Base-by-base conservation (phyloP, 2,797 vertebrate genomes). In the Antrozous pallidus region DNA sequence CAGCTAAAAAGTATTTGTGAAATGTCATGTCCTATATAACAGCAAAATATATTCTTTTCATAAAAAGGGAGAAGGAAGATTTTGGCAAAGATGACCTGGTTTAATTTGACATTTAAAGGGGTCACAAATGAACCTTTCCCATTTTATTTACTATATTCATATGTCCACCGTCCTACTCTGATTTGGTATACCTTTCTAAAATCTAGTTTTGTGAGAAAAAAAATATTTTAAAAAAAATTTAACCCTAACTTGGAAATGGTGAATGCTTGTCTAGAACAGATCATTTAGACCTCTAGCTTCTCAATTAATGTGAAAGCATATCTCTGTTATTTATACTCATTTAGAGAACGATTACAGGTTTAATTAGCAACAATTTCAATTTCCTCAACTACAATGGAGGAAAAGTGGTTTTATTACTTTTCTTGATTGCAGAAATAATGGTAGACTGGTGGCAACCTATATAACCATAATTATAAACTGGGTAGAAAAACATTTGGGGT, bases 91-190 rank as follows among this genome's bases (percentile, higher is more conserved):
- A 33, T 63, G 87, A 88, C 31, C 38, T 96, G 82, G 20, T 71
- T 77, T 71, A 73, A 69, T 75, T 83, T 90, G 94, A 90, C 85
- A 88, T 85, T 86, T 86, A 91, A 92, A 82, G 58, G 10, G 58
- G 3, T 10, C 28, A 85, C 33, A 81, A 89, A 33, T 88, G 63
- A 90, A 75, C 36, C 22, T 45, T 77, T 67, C 38, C 36, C 26
- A 40, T 86, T 85, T 86, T 22, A 84, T 79, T 86, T 77, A 82
- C 14, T 22, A 7, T 77, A 84, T 67, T 89, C n/a, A 42, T 58
- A 70, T 47, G 9, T 69, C 91, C 40, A 78, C 74, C 80, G 4
- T 79, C n/a, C 51, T 91, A 61, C 24, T 36, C 24, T 88, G 49
- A 81, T 58, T 40, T 79, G 65, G 14, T 61, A 79, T 56, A 81